Evolutionary conservation across 2,113 vertebrate genomes (phyloP).

Genomic region (Etheostoma cragini): DNA sequence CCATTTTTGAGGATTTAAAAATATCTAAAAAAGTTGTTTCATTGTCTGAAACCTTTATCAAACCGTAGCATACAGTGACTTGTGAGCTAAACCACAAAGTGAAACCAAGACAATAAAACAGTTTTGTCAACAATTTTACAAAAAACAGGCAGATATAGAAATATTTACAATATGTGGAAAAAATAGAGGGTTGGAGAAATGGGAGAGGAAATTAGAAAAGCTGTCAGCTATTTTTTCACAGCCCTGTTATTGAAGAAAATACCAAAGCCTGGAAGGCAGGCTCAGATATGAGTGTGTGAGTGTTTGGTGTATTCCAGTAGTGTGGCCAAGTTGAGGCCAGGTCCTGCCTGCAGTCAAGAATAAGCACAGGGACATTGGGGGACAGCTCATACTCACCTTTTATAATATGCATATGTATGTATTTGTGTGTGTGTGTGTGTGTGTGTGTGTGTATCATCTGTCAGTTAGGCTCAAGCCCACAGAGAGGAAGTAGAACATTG

Average conservation of each 20-base stretch:
- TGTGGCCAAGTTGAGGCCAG: constrained; percentile 25
- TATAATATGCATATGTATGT: not conserved
- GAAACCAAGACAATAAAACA: not conserved
- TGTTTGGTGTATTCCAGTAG: constrained; percentile 1
- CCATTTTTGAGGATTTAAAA: not conserved
- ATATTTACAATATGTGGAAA: not conserved
- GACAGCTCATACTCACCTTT: not conserved
- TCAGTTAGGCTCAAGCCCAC: constrained; percentile 5
- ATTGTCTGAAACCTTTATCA: not conserved
- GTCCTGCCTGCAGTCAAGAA: constrained; percentile 32
- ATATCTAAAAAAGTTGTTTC: not conserved
- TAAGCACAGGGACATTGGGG: not conserved
- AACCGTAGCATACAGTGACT: not conserved
- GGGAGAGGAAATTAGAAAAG: constrained; percentile 11
- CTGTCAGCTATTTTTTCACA: constrained; percentile 24
- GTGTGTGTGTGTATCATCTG: constrained; percentile 7
- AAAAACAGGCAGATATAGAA: not conserved
- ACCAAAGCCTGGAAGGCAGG: constrained; percentile 4
- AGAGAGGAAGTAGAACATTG: constrained; percentile 33
- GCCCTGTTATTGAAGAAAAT: constrained; percentile 29
- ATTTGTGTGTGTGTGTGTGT: constrained; percentile 21
- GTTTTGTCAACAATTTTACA: not conserved
- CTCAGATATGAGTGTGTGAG: constrained; percentile 3
- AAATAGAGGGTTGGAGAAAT: not conserved
- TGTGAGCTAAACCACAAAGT: not conserved